A percentile compares a stretch with the other conserved stretches of the same genome.
phyloP scores from a whole-genome alignment of 1,140 invertebrate genomes.

The Neotoxoptera formosana region DNA sequence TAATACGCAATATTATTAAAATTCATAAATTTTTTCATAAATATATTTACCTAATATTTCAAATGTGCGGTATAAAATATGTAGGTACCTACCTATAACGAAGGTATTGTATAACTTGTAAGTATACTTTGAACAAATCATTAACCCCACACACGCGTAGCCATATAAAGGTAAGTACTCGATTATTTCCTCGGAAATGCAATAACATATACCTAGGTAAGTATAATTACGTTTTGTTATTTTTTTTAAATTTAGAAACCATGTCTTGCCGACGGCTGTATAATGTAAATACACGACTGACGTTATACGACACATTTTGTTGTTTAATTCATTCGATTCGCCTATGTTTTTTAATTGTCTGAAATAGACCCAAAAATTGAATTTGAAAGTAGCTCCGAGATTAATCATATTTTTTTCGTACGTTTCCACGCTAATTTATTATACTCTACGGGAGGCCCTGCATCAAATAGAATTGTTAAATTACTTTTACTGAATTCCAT shows the following conservation, averaged over 20 bases:
- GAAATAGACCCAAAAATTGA: conserved; percentile 18
- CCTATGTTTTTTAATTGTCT: conserved; percentile 7
- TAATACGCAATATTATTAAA: too few species aligned
- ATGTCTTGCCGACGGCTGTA: not conserved
- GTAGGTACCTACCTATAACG: not conserved
- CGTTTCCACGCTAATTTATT: conserved; percentile 50
- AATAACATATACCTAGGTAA: not conserved
- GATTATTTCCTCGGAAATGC: not conserved
- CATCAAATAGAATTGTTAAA: conserved; percentile 38
- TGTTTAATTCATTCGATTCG: conserved; percentile 17
- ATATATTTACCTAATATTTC: not conserved
- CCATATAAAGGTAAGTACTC: not conserved
- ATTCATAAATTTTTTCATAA: not conserved
- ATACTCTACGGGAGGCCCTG: conserved; percentile 37
- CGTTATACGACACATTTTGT: not conserved
- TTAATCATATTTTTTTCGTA: conserved; percentile 52
- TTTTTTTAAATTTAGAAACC: not conserved
- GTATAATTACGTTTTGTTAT: not conserved
- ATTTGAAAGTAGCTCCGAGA: conserved; percentile 28
- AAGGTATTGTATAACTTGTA: not conserved
- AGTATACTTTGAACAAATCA: not conserved
- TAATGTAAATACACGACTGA: not conserved
- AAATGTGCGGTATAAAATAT: not conserved
- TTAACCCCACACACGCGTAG: not conserved
- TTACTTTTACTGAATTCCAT: conserved; percentile 47